A percentile compares a stretch with the other conserved stretches of the same genome.
phyloP scores from a whole-genome alignment of 2,113 vertebrate genomes.

The Corvus moneduloides region DNA sequence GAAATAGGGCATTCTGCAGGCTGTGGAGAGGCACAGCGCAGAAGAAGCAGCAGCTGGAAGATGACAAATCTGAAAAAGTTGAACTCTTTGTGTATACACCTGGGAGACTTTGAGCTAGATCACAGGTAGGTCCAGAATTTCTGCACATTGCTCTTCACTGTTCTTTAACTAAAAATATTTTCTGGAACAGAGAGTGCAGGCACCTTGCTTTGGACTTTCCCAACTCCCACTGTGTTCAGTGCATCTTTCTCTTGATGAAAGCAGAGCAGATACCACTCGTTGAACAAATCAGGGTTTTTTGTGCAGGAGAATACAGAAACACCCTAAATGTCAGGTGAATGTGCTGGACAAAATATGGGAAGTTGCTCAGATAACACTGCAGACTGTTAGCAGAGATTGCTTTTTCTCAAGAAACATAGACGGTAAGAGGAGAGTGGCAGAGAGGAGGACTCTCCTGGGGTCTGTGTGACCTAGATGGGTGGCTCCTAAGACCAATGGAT shows the following conservation, averaged over 20 bases:
- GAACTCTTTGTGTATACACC: neutral
- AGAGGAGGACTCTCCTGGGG: neutral
- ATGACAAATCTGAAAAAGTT: neutral
- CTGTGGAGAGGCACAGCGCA: neutral
- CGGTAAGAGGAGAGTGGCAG: neutral
- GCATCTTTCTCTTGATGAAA: neutral
- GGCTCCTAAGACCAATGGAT: neutral
- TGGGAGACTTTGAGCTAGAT: neutral
- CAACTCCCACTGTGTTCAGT: neutral
- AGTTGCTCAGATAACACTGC: neutral
- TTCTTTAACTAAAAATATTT: slow-evolving; percentile 15
- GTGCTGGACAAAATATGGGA: neutral
- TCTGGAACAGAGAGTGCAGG: neutral
- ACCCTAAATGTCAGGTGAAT: neutral
- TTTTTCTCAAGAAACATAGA: neutral
- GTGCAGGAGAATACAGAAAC: neutral
- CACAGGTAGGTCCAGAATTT: neutral
- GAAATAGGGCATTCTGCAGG: neutral
- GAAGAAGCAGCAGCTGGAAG: neutral
- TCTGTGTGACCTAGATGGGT: neutral
- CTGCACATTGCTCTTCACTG: neutral
- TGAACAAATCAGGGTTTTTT: neutral
- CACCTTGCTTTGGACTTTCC: neutral
- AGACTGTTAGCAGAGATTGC: neutral
- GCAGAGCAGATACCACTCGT: neutral